Percentiles rank a stretch among this genome's conserved stretches.
Evolutionary conservation across 2,888 invertebrate species (phyloP).

Genomic region (Tanypteryx hageni): DNA sequence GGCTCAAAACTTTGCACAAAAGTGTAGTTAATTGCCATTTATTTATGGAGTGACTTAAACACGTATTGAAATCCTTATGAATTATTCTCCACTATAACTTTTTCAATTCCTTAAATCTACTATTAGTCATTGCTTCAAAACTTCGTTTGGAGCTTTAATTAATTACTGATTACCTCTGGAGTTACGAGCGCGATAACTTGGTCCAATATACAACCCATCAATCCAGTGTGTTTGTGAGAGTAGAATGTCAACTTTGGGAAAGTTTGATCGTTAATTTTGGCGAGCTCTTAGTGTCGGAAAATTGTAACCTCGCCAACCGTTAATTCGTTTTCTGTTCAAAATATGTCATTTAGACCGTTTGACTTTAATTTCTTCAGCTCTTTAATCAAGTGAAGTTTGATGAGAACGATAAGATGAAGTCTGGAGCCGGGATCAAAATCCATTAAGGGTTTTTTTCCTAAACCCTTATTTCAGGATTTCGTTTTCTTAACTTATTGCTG

Average conservation of each 20-base stretch:
- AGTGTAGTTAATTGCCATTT: too few species aligned
- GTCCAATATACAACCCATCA: background rate
- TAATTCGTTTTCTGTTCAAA: background rate
- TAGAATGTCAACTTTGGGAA: background rate
- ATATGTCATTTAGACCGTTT: background rate
- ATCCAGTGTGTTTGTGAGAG: background rate
- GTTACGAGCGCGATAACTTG: background rate
- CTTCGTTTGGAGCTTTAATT: background rate
- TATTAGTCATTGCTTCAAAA: background rate
- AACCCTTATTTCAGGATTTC: too few species aligned
- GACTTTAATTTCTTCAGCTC: background rate
- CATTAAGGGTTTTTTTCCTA: too few species aligned
- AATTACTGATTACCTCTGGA: background rate
- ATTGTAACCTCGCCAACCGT: background rate
- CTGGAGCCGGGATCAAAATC: background rate
- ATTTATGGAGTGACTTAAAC: too few species aligned
- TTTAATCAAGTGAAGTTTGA: background rate
- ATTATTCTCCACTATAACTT: too few species aligned
- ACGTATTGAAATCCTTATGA: too few species aligned
- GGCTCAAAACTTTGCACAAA: too few species aligned
- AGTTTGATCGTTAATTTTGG: constrained; percentile 23
- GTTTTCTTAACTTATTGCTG: too few species aligned
- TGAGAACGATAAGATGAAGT: background rate
- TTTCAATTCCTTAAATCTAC: background rate
- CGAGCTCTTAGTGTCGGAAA: background rate